These are phyloP conservation scores for Patella caerulea DNA, from an alignment of 2,888 invertebrate genomes.

Conservation along the genomic window DNA sequence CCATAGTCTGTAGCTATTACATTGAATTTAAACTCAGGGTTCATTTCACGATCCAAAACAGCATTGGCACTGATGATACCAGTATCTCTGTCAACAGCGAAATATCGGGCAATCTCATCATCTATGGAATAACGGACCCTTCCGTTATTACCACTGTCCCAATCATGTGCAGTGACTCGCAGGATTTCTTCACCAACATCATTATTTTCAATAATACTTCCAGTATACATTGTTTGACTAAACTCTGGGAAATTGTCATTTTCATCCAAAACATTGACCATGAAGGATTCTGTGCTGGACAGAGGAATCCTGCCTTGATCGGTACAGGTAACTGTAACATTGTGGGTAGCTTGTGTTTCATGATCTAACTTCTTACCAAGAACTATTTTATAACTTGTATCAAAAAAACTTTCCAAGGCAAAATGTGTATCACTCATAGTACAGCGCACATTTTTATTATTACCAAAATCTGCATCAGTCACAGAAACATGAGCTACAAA, in stretches of 20 bases:
- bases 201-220: conserved; percentile 58
- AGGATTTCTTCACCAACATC: conserved; percentile 46
- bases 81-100: conserved; percentile 86
- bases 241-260: conserved; percentile 66
- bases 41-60: conserved; percentile 86
- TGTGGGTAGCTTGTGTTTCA: conserved; percentile 52
- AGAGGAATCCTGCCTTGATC: conserved; percentile 60
- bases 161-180: conserved; percentile 80
- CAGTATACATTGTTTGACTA: conserved; percentile 44
- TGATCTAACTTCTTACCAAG: conserved; percentile 56
- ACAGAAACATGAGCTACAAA: conserved; percentile 96
- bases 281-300: conserved; percentile 52
- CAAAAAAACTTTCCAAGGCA: conserved; percentile 44
- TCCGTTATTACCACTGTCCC: conserved; percentile 57
- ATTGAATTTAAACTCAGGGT: conserved; percentile 92
- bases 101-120: conserved; percentile 81
- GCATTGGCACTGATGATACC: conserved; percentile 89
- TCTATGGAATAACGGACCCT: conserved; percentile 74
- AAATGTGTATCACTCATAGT: conserved; percentile 51
- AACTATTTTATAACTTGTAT: conserved; percentile 39
- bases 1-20: conserved; percentile 85
- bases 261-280: conserved; percentile 59
- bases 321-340: conserved; percentile 58
- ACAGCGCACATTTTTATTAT: conserved; percentile 59
- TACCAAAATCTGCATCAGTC: conserved; percentile 53